phyloP scores from a whole-genome alignment of 2,113 vertebrate species.

The Equus quagga region DNA sequence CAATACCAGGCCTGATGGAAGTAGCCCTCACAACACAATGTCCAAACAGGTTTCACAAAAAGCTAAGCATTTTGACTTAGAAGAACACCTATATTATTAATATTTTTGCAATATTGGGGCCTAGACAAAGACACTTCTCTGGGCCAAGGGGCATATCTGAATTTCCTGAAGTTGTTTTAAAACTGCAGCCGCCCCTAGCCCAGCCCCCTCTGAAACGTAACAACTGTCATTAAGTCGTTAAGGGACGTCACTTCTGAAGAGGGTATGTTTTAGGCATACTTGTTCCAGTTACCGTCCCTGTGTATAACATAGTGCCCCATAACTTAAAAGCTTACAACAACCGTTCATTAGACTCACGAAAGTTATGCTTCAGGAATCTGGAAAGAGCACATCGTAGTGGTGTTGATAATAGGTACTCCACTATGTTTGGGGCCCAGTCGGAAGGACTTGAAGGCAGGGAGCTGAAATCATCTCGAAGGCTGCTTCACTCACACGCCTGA shows the following conservation, averaged over 20 bases:
- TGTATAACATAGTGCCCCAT: background rate
- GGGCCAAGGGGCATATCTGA: background rate
- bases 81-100: background rate
- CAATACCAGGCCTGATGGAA: background rate
- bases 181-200: background rate
- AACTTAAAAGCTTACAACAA: background rate
- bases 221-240: background rate
- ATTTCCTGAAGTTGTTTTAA: background rate
- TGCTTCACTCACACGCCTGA: background rate
- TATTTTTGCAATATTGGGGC: background rate
- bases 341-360: background rate
- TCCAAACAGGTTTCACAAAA: background rate
- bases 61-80: background rate
- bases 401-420: background rate
- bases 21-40: background rate
- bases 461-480: background rate
- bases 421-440: background rate
- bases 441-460: background rate
- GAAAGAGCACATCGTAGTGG: background rate
- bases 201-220: background rate
- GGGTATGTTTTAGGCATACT: background rate
- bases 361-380: background rate
- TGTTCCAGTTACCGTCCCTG: background rate
- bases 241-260: background rate
- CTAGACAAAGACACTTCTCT: background rate